Evolutionary conservation across 2,113 vertebrate species (phyloP).

Genomic region (Rhinolophus sinicus): DNA sequence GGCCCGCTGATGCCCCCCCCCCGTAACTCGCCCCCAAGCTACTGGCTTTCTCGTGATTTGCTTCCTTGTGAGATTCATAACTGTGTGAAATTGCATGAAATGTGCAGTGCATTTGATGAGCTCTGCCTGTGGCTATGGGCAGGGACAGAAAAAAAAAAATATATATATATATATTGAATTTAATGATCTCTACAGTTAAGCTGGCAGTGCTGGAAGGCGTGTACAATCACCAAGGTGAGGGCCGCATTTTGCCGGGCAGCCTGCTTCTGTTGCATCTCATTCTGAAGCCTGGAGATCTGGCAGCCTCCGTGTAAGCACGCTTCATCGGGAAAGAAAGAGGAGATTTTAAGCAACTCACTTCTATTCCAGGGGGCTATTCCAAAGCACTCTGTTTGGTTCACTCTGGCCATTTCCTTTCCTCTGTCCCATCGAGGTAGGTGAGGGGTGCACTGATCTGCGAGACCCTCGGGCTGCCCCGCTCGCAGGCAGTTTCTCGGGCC

Average conservation of each 20-base stretch:
- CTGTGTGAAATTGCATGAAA: slow-evolving; percentile 26
- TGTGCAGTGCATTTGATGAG: not conserved
- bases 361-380: not conserved
- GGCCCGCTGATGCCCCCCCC: not conserved
- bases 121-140: not conserved
- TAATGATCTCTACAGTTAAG: slow-evolving; percentile 40
- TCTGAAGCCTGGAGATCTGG: fast-evolving
- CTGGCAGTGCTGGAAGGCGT: not conserved
- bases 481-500: fast-evolving
- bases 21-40: fast-evolving
- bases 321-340: not conserved
- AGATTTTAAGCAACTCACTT: not conserved
- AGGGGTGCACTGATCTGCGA: fast-evolving
- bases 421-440: not conserved
- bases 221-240: not conserved
- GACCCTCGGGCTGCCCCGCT: fast-evolving
- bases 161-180: not conserved
- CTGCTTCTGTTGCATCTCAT: fast-evolving
- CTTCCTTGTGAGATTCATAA: not conserved
- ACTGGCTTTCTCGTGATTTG: slow-evolving; percentile 2
- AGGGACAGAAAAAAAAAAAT: not conserved
- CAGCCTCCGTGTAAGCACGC: fast-evolving
- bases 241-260: not conserved
- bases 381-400: not conserved
- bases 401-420: not conserved